Conservation (phyloP, 2,888 invertebrate species). For the Eremobia ochroleuca region DNA sequence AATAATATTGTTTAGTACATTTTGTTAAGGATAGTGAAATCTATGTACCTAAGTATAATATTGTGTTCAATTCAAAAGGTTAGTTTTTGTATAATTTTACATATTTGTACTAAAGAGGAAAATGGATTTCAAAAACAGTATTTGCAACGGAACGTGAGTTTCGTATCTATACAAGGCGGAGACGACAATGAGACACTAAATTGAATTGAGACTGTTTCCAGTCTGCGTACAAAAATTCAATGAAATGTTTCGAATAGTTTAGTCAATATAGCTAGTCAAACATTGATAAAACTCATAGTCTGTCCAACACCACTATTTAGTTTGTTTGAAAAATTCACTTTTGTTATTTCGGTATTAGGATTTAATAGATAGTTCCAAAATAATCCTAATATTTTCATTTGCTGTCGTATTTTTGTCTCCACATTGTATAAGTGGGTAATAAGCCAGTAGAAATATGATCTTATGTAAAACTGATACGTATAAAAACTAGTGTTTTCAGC, state of each 20-base stretch:
- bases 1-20: too few relatives aligned
- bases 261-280: neutral
- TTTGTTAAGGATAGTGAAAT: conserved; percentile 43
- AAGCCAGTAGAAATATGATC: neutral
- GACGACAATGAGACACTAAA: neutral
- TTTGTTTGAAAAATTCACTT: neutral
- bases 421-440: neutral
- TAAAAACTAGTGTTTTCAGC: neutral
- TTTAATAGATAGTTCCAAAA: too few relatives aligned
- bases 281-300: neutral
- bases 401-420: neutral
- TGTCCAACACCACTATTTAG: neutral
- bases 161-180: neutral
- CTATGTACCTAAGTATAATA: conserved; percentile 36
- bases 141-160: neutral
- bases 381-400: neutral
- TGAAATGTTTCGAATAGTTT: neutral
- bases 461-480: neutral
- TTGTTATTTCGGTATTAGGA: neutral
- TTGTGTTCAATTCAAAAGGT: conserved; percentile 52
- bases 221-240: neutral
- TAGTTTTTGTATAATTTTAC: conserved; percentile 1
- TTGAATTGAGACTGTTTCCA: neutral
- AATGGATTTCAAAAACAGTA: neutral
- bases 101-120: neutral